Evolutionary conservation across 2,113 vertebrate genomes (phyloP), one percentile per base, ranked within the genome.

Genomic region (Elachura formosa): DNA sequence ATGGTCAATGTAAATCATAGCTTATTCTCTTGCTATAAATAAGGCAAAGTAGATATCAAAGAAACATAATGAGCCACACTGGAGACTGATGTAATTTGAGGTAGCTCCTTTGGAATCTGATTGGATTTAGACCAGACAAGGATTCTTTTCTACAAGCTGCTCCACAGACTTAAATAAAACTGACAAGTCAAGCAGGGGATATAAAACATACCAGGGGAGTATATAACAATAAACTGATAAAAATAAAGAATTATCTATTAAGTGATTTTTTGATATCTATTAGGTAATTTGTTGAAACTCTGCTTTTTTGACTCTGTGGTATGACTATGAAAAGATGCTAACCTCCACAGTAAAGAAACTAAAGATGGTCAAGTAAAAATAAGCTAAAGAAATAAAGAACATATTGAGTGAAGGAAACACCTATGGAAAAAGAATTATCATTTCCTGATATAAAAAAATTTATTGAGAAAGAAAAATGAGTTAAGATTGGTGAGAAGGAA

Each of bases 11-110:
- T 82, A 91, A 92, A 83, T 66, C 58, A 67, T 29, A 87, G 22
- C 28, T 93, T 83, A 66, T 83, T 91, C 23, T 58, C 12, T 28
- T 85, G 46, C 29, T 79, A 80, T 80, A 93, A 96, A 96, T 83
- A 87, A 93, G 26, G 28, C 22, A 91, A 85, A 87, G 74, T 62
- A 75, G 49, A 72, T 87, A 75, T 64, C 62, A 59, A 89, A 80
- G 49, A 64, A 79, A 76, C 17, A 54, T 72, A 88, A 94, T 81
- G 41, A 72, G 18, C n/a, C 63, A 38, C 45, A 62, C 38, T 51
- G 26, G 31, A 77, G 40, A 31, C 17, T 84, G 58, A 55, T 75
- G 12, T 36, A 63, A 81, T 87, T 34, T 93, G 41, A 84, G 12
- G 41, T 63, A 87, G 9, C 19, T 93, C n/a, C n/a, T 79, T 84